Conservation (phyloP, 2,113 vertebrate species). For the Hepsetus odoe region DNA sequence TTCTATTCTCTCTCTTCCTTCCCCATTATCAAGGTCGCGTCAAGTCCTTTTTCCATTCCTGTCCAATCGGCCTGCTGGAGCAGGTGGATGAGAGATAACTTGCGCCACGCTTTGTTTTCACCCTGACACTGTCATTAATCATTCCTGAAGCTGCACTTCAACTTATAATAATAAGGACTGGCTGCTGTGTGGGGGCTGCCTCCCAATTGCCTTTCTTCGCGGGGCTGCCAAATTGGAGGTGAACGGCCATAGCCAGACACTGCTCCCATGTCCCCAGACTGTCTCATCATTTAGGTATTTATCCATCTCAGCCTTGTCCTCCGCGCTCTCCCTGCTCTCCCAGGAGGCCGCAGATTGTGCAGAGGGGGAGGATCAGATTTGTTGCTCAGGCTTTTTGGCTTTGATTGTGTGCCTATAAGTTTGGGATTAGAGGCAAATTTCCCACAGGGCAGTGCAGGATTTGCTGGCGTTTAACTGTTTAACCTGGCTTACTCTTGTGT, state of each 20-base stretch:
- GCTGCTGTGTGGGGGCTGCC: constrained; percentile 92
- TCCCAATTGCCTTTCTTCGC: constrained; percentile 98
- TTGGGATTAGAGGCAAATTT: constrained; percentile 99
- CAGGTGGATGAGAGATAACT: constrained; percentile 99
- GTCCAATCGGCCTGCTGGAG: constrained; percentile 89
- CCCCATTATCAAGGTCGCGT: constrained; percentile 85
- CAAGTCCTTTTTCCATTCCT: constrained; percentile 88
- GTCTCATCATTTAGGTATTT: constrained; percentile 99
- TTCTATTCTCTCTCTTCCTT: constrained; percentile 62
- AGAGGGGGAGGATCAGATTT: constrained; percentile 93
- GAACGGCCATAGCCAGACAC: constrained; percentile 93
- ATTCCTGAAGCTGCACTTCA: constrained; percentile 99
- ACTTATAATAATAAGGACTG: constrained; percentile 99
- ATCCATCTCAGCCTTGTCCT: constrained; percentile 94
- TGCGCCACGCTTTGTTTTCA: constrained; percentile 97
- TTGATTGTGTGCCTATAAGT: constrained; percentile 99
- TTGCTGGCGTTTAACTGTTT: constrained; percentile 99
- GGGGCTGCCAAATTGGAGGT: constrained; percentile 99
- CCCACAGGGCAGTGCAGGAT: constrained; percentile 99
- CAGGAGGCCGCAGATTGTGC: constrained; percentile 90
- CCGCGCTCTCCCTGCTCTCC: constrained; percentile 90
- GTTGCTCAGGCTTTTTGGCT: constrained; percentile 98
- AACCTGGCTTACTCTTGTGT: constrained; percentile 92
- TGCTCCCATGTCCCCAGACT: constrained; percentile 94
- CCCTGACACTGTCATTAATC: constrained; percentile 99